Conservation (phyloP, 2,113 vertebrate genomes). For the Redunca redunca region DNA sequence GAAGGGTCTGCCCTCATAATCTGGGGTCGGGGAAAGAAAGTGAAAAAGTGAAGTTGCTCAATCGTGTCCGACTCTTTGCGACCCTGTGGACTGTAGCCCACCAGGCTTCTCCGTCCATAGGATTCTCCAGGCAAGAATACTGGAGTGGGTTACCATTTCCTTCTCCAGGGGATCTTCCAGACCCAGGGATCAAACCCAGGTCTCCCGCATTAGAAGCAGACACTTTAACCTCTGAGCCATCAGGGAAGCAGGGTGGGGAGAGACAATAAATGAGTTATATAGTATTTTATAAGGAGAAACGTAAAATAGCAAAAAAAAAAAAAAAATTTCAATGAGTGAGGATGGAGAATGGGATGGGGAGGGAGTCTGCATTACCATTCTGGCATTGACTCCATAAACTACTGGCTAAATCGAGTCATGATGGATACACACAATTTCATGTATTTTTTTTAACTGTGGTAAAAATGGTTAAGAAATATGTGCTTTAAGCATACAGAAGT, state of each 20-base stretch:
- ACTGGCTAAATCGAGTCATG: neutral
- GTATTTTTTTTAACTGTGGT: neutral
- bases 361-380: neutral
- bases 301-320: neutral
- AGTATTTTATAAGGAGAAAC: neutral
- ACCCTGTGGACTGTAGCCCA: too few species aligned
- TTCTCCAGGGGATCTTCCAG: too few species aligned
- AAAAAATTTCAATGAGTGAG: neutral
- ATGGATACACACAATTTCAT: neutral
- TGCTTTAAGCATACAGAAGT: neutral
- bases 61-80: rapidly evolving
- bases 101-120: too few species aligned
- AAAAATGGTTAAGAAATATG: neutral
- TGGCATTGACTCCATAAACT: neutral
- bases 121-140: too few species aligned
- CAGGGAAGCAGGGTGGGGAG: neutral
- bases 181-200: too few species aligned
- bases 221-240: too few species aligned
- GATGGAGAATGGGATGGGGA: neutral
- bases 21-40: neutral
- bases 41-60: too few species aligned
- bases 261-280: neutral
- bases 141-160: too few species aligned
- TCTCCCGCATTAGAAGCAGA: too few species aligned
- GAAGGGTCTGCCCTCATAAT: neutral